A percentile compares a stretch with the other conserved stretches of the same genome.
phyloP scores from a whole-genome alignment of 2,888 invertebrate species.

The Callyntrura guangdongensis region DNA sequence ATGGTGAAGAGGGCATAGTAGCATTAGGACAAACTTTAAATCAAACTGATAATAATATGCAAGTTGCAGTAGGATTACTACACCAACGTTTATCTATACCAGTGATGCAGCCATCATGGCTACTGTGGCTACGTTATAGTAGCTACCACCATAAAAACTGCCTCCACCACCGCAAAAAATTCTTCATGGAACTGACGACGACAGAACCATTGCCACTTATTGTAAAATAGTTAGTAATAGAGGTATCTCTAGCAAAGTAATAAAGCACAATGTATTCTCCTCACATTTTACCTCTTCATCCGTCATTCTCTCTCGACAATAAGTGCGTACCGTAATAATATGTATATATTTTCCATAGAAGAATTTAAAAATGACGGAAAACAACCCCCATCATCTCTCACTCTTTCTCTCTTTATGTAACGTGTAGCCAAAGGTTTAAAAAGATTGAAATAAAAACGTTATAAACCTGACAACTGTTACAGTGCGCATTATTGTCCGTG shows the following conservation, averaged over 20 bases:
- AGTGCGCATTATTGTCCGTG: slow-evolving; percentile 34
- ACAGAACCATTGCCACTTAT: slow-evolving; percentile 19
- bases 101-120: slow-evolving; percentile 7
- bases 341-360: too few relatives aligned
- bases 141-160: neutral
- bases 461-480: slow-evolving; percentile 67
- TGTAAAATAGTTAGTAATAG: neutral
- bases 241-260: slow-evolving; percentile 30
- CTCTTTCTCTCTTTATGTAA: slow-evolving; percentile 30
- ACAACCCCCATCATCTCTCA: slow-evolving; percentile 51
- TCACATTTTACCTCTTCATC: slow-evolving; percentile 74
- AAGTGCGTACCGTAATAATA: neutral
- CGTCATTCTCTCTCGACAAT: slow-evolving; percentile 6
- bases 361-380: slow-evolving; percentile 13
- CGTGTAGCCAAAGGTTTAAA: slow-evolving; percentile 42
- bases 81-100: slow-evolving; percentile 31
- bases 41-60: slow-evolving; percentile 57
- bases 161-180: slow-evolving; percentile 51
- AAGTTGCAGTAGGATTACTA: neutral
- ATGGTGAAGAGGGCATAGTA: neutral
- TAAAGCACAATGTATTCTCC: slow-evolving; percentile 71
- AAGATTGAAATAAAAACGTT: neutral
- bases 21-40: slow-evolving; percentile 62
- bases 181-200: slow-evolving; percentile 37
- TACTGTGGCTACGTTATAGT: neutral